Base-by-base conservation (phyloP, 2,797 vertebrate species). In the Garrulus glandarius region DNA sequence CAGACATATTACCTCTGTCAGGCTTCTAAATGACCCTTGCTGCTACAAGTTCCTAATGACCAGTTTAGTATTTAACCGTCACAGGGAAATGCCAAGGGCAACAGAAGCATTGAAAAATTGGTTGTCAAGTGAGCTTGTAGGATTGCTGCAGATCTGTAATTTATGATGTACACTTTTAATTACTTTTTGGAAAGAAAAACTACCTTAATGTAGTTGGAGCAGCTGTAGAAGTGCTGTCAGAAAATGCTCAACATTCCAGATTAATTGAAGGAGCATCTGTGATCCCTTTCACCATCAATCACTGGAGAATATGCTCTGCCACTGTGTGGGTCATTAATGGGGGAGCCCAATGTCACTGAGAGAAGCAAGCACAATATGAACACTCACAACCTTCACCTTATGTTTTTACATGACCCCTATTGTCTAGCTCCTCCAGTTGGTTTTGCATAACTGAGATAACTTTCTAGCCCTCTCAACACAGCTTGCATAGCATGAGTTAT, bases 241-340 rank as follows among this genome's bases (percentile, higher is more conserved):
- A 96, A 96, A 97, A 95, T 89, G 60, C 89, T 69, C 37, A 8
- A 71, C 89, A 93, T 87, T 97, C 94, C 87, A 93, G 82, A 96
- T 97, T 95, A 97, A 96, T 96, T 96, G 94, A 94, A 95, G 87
- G 69, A 85, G 53, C 80, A 94, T 83, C 68, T 84, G 93, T 76
- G 65, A 84, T 89, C 64, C 36, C 22, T 88, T 88, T 84, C 50
- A 49, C 89, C 83, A 95, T 96, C 59, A 95, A 47, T 83, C 93
- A 97, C 24, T 34, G 92, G 20, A 95, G 87, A 91, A 61, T 53
- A 79, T 19, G 13, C 24, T 82, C 53, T 49, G 70, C 84, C 59
- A 84, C 79, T 70, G 46, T 81, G 32, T 6, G 52, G 50, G 67
- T 77, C 67, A 29, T 65, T 70, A 65, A 88, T 39, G 75, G 69